Conservation (phyloP, 2,888 invertebrate genomes). For the Ophraella communa region DNA sequence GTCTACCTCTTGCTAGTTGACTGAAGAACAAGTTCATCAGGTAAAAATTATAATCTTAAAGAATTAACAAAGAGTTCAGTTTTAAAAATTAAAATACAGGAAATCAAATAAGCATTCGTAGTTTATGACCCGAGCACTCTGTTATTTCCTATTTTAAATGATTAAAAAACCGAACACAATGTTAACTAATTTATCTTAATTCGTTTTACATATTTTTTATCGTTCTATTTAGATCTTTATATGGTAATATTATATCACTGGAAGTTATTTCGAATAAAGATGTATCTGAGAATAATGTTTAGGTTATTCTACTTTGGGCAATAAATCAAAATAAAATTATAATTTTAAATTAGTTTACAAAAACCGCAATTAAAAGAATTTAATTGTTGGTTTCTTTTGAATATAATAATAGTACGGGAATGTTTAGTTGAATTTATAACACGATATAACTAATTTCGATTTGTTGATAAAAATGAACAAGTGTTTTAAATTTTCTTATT, state of each 20-base stretch:
- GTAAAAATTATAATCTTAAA: background rate
- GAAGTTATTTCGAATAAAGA: conserved; percentile 2
- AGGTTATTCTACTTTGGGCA: background rate
- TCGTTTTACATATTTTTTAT: conserved; percentile 22
- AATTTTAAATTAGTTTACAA: conserved; percentile 3
- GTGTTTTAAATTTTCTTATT: too few relatives aligned
- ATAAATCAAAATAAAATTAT: conserved; percentile 18
- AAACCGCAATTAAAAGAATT: background rate
- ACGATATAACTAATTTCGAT: background rate
- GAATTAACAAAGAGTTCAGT: background rate
- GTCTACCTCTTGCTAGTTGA: too few relatives aligned
- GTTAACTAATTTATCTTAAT: conserved; percentile 22
- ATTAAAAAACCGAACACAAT: conserved; percentile 18
- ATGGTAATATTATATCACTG: conserved; percentile 17
- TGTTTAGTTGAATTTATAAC: background rate
- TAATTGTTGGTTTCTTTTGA: background rate
- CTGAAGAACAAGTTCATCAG: too few relatives aligned
- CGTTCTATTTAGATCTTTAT: conserved; percentile 20
- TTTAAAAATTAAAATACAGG: background rate
- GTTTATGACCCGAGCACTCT: conserved; percentile 19
- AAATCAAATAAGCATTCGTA: conserved; percentile 16
- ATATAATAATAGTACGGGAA: background rate
- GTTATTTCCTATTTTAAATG: conserved; percentile 10
- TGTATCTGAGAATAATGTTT: too few relatives aligned
- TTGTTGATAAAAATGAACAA: too few relatives aligned